Conservation (phyloP, 2,888 invertebrate genomes). For the Ophioninae sp. region DNA sequence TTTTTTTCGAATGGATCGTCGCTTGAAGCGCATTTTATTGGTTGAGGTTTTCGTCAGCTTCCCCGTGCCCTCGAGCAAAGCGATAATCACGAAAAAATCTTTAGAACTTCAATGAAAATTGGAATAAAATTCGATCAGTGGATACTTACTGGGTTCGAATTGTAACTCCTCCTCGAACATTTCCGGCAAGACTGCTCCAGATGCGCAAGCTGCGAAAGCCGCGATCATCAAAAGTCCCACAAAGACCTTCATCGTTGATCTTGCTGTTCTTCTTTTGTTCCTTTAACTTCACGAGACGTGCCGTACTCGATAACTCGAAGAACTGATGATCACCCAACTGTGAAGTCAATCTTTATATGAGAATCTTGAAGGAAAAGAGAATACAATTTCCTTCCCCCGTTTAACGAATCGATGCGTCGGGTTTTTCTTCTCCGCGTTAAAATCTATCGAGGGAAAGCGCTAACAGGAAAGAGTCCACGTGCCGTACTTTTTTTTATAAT, state of each 20-base stretch:
- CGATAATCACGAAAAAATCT: neutral
- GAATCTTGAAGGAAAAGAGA: neutral
- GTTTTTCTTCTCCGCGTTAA: slow-evolving; percentile 7
- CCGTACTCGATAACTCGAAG: neutral
- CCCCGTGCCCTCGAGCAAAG: neutral
- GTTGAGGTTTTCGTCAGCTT: neutral
- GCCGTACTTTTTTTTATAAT: neutral
- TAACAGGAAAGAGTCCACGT: neutral
- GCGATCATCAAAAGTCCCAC: slow-evolving; percentile 43
- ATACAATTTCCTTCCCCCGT: neutral
- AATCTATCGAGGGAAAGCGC: slow-evolving; percentile 12
- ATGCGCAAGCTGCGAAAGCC: slow-evolving; percentile 37
- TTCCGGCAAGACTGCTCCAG: slow-evolving; percentile 45
- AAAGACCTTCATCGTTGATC: slow-evolving; percentile 54
- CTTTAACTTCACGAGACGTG: neutral
- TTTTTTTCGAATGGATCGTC: neutral
- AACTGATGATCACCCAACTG: slow-evolving; percentile 15
- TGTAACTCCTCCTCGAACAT: slow-evolving; percentile 44
- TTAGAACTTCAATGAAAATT: neutral
- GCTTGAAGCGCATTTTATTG: neutral
- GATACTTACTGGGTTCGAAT: slow-evolving; percentile 43
- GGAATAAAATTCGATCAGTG: neutral
- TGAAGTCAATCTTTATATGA: slow-evolving; percentile 24
- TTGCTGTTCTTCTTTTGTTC: neutral
- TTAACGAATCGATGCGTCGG: slow-evolving; percentile 10